Evolutionary conservation across 2,797 vertebrate species (phyloP).

Genomic region (Sebastes miniatus): DNA sequence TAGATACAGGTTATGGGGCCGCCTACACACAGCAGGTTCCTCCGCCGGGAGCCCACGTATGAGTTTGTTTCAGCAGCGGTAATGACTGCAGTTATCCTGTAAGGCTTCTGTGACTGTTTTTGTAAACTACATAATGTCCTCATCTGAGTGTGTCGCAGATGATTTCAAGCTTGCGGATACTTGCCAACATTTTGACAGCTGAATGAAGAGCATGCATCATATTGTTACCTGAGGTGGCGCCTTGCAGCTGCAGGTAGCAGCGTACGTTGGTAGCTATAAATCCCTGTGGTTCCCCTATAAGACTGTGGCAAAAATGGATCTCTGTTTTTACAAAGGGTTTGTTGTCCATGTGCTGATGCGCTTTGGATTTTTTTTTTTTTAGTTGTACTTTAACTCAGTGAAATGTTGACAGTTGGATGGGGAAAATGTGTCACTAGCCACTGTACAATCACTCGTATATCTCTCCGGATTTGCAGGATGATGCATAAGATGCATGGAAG

Average conservation of each 20-base stretch:
- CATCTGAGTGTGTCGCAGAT: not conserved
- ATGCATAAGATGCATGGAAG: not conserved
- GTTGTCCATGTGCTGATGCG: not conserved
- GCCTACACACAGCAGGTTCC: constrained; percentile 27
- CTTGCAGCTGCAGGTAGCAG: constrained; percentile 5
- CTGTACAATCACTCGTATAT: too few relatives aligned
- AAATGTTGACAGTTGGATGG: constrained; percentile 22
- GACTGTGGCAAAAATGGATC: not conserved
- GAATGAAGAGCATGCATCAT: constrained; percentile 11
- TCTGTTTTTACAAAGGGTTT: not conserved
- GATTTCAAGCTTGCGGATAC: not conserved
- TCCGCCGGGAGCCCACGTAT: not conserved
- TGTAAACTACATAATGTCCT: constrained; percentile 11
- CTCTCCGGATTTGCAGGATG: not conserved
- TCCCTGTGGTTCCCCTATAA: not conserved
- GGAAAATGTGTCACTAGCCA: not conserved
- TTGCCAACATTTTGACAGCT: constrained; percentile 17
- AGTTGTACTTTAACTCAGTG: not conserved
- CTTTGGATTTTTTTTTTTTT: not conserved
- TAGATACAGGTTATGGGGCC: constrained; percentile 38
- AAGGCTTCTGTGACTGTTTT: not conserved
- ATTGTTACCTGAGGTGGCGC: constrained; percentile 1
- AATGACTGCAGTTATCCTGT: constrained; percentile 18
- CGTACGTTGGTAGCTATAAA: not conserved
- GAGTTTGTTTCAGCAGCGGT: constrained; percentile 6